phyloP scores from a whole-genome alignment of 35 echinoderm and acorn worm genomes.

The Hemicentrotus pulcherrimus region DNA sequence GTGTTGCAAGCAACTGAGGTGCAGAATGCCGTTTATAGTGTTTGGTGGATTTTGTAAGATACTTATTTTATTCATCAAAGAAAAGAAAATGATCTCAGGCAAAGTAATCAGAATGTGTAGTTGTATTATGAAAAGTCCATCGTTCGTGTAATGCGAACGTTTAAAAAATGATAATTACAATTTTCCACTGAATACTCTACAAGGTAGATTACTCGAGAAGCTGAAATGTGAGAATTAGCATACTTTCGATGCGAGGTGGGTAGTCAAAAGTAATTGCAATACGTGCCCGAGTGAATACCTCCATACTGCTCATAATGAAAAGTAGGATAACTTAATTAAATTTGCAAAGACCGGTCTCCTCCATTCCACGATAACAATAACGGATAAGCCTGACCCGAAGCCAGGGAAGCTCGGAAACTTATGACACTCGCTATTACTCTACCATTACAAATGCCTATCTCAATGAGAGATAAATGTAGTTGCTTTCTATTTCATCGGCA shows the following conservation, averaged over 20 bases:
- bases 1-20: no score
- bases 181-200: not conserved
- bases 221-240: not conserved
- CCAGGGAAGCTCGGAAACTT: not conserved
- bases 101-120: not conserved
- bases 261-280: not conserved
- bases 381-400: not conserved
- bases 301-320: not conserved
- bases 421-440: not conserved
- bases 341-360: not conserved
- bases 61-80: no score
- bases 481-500: not conserved
- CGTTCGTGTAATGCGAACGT: not conserved
- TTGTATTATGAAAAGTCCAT: not conserved
- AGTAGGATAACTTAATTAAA: conserved; percentile 14
- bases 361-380: not conserved
- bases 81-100: not conserved
- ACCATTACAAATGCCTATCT: not conserved
- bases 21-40: no score
- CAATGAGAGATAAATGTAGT: not conserved
- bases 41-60: no score
- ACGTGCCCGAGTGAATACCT: not conserved
- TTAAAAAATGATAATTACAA: not conserved
- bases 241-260: no score
- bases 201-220: not conserved